Evolutionary conservation across 2,797 vertebrate genomes (phyloP).

Genomic region (Fistularia commersonii): DNA sequence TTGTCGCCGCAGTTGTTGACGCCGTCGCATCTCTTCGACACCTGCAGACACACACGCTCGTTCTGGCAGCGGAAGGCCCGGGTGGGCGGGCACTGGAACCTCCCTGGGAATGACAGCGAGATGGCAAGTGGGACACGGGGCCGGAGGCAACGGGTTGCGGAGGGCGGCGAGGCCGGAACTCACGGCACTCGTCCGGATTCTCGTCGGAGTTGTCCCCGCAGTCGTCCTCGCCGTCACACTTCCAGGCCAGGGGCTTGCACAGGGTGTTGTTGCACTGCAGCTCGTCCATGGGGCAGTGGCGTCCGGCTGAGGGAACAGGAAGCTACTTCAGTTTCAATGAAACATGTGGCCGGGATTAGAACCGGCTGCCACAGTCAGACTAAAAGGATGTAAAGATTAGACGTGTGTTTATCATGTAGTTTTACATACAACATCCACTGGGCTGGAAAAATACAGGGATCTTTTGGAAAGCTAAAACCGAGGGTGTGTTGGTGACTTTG

Average conservation of each 20-base stretch:
- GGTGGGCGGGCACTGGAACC: conserved; percentile 89
- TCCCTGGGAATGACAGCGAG: too few species aligned
- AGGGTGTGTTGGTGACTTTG: too few species aligned
- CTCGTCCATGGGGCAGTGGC: conserved; percentile 88
- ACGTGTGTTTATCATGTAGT: too few species aligned
- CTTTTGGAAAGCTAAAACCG: too few species aligned
- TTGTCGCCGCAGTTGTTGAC: conserved; percentile 91
- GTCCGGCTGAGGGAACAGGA: conserved; percentile 71
- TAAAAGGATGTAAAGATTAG: too few species aligned
- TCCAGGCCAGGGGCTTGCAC: conserved; percentile 92
- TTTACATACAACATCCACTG: too few species aligned
- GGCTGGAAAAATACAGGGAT: too few species aligned
- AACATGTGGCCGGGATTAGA: too few species aligned
- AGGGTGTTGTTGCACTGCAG: conserved; percentile 96
- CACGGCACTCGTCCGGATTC: conserved; percentile 87
- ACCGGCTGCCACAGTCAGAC: too few species aligned
- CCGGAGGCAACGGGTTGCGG: conserved; percentile 1
- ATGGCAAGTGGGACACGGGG: too few species aligned
- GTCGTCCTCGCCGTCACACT: conserved; percentile 91
- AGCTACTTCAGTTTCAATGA: too few species aligned
- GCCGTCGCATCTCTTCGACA: conserved; percentile 85
- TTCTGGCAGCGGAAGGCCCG: conserved; percentile 93
- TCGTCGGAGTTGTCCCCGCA: conserved; percentile 95
- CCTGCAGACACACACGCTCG: conserved; percentile 86
- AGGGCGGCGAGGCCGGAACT: conserved; percentile 36